Base-by-base conservation (phyloP, 2,113 vertebrate genomes). In the Oophaga pumilio region DNA sequence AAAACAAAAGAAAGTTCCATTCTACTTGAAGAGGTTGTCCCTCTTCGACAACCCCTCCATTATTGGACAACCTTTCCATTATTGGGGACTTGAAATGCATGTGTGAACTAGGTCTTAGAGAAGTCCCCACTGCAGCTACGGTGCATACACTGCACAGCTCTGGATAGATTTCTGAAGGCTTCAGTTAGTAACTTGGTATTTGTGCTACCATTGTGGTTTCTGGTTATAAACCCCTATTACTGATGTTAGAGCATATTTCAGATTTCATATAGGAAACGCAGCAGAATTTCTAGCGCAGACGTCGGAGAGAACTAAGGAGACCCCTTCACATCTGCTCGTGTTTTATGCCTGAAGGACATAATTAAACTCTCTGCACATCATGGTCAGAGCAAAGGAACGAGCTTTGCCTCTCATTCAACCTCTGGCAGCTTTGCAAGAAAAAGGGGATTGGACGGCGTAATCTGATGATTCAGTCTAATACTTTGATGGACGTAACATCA, bases 401-500 rank as follows among this genome's bases (percentile, higher is more conserved):
- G 78, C 69, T 52, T 43, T 76, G 85, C 52, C 66, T 85, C 78
- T 28, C 73, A 76, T 86, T 85, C 49, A 52, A 57, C 59, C 60
- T 76, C 71, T 87, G 69, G 71, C 80, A 84, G 87, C 71, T 84
- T 88, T 76, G 87, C 73, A 56, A 77, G 71, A 84, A 84, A 84
- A 82, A 79, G 52, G 79, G 73, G 85, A 77, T 89, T 83, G 77
- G 69, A 56, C 22, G 33, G 26, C 17, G 62, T 86, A 77, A 86
- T 84, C 85, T 84, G 85, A 85, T 83, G 79, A 78, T 86, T 56
- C 28, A 8, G 26, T 57, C 57, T 89, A 86, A 89, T 89, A 66
- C 64, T 71, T 49, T 83, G 52, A 52, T 59, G 53, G 28, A 68
- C 71, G 20, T 85, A 86, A 88, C 71, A 77, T 8, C 79, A 5